These are phyloP conservation scores for Coremacera marginata DNA, from an alignment of 2,888 invertebrate species.

Conservation along the genomic window DNA sequence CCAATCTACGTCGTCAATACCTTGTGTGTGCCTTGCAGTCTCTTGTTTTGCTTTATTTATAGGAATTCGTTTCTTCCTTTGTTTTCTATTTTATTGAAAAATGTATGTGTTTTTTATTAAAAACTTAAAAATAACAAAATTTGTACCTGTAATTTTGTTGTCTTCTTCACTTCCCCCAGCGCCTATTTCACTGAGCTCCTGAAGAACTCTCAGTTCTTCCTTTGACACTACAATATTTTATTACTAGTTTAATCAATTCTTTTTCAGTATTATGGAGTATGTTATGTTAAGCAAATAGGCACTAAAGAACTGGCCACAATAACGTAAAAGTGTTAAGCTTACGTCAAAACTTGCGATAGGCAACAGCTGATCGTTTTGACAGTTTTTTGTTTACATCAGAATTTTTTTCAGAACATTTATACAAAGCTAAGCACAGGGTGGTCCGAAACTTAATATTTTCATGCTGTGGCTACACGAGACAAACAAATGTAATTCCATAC, in stretches of 20 bases:
- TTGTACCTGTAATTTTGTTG: neutral
- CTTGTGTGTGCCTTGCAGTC: neutral
- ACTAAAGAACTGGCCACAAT: no score
- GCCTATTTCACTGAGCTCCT: neutral
- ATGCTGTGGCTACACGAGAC: no score
- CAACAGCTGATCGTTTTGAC: slow-evolving; percentile 21
- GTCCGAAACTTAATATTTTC: neutral
- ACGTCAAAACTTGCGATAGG: neutral
- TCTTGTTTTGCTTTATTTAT: neutral
- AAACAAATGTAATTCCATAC: no score
- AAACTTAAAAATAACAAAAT: neutral
- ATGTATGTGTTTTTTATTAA: neutral
- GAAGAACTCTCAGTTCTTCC: neutral
- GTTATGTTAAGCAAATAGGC: no score
- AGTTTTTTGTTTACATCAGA: slow-evolving; percentile 6
- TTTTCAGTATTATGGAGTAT: no score
- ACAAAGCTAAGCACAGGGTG: neutral
- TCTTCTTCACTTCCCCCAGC: neutral
- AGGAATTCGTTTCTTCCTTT: neutral
- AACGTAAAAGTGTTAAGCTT: no score
- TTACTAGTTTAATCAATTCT: neutral
- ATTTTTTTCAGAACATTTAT: neutral
- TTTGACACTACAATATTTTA: neutral
- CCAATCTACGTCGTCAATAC: neutral
- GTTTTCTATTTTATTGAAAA: neutral